Base-by-base conservation (phyloP, 2,888 invertebrate species). In the Lasius fuliginosus region DNA sequence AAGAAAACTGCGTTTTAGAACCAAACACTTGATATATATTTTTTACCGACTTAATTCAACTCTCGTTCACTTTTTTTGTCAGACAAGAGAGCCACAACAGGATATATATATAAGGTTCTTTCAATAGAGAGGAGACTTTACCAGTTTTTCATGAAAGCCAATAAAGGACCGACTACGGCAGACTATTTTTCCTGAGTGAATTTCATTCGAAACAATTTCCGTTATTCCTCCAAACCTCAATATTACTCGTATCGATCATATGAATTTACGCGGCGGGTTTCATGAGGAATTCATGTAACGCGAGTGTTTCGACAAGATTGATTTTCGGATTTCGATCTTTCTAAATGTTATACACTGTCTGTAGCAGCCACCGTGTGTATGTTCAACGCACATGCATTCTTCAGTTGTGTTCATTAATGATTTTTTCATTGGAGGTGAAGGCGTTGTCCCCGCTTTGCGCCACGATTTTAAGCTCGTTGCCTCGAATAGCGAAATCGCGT, bases 401-500 rank as follows among this genome's bases (percentile, higher is more conserved):
- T 76, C 1, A 64, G 15, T 53, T 53, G 9, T 46, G n/a, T 77
- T 58, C 18, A 77, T 77, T 68, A 77, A 71, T 58, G 79, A 71
- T 71, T 71, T 81, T 81, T 71, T 49, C 18, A 81, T 81, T 56
- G 36, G 12, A 46, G 33, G 11, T 46, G 60, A 30, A 68, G 30
- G 77, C 11, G 33, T 62, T 49, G 23, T 36, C 5, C 33, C 0
- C 4, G 12, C 36, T 53, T n/a, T 71, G 33, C 23, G 60, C 60
- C 60, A 27, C 60, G 15, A 77, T 77, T 68, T 77, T 42, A 68
- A 77, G 40, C 68, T 58, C 76, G 58, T 69, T 69, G 33, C 69
- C 30, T 36, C 71, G 36, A 81, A 81, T 81, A 60, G 79, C 79
- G 71, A 81, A 71, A 81, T 81, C 79, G 71, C 79, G 79, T 81